phyloP scores from a whole-genome alignment of 2,113 vertebrate species.

The Halichoeres trimaculatus region DNA sequence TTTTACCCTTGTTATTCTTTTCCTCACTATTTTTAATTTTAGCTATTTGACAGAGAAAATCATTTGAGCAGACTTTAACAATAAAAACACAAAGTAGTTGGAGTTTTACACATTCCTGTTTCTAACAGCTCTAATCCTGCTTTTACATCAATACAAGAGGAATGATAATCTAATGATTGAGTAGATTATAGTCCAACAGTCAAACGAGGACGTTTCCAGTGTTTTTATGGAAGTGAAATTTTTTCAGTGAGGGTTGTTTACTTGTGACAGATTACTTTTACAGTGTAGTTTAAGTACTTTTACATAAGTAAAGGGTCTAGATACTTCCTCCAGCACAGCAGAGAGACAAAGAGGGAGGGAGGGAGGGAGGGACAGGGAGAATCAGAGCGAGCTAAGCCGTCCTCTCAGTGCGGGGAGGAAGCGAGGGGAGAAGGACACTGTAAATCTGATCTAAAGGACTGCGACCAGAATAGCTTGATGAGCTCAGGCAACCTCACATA shows the following conservation, averaged over 20 bases:
- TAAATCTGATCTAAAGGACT: slow-evolving; percentile 64
- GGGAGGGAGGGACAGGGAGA: slow-evolving; percentile 30
- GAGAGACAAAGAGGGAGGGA: background rate
- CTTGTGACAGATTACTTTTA: background rate
- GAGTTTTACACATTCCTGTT: too few species aligned
- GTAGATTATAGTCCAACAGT: too few species aligned
- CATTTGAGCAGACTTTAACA: too few species aligned
- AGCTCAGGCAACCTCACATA: slow-evolving; percentile 50
- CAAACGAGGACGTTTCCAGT: too few species aligned
- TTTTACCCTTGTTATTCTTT: too few species aligned
- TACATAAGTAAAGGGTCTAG: background rate
- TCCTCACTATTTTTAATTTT: too few species aligned
- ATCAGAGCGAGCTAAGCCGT: slow-evolving; percentile 67
- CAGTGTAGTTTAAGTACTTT: background rate
- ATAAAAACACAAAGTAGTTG: too few species aligned
- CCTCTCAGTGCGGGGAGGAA: slow-evolving; percentile 48
- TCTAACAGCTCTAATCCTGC: too few species aligned
- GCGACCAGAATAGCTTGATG: slow-evolving; percentile 64
- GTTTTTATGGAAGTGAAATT: too few species aligned
- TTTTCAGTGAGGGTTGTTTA: background rate
- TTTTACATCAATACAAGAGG: too few species aligned
- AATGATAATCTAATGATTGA: too few species aligned
- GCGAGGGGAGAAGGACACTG: slow-evolving; percentile 52
- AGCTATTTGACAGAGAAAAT: too few species aligned
- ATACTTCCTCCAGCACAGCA: background rate